Conservation (phyloP, 2,888 invertebrate genomes). For the Cryptus viduatorius region DNA sequence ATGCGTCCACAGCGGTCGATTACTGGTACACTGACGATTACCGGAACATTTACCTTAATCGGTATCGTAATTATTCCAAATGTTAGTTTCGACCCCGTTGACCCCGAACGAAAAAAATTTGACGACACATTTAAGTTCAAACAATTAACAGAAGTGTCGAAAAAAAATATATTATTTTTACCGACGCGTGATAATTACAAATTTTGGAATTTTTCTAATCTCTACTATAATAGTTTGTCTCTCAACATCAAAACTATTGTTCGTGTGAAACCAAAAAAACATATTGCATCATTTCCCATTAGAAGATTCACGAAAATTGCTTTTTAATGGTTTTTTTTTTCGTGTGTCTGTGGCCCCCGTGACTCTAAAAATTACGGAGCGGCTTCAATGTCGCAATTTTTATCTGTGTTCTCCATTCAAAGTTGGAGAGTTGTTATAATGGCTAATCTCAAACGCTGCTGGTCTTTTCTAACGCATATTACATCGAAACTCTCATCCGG, state of each 20-base stretch:
- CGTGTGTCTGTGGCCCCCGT: neutral
- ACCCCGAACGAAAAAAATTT: neutral
- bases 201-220: constrained; percentile 3
- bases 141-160: neutral
- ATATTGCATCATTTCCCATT: neutral
- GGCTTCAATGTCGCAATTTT: neutral
- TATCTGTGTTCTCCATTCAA: neutral
- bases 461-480: constrained; percentile 9
- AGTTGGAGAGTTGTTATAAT: neutral
- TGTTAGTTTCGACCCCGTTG: too few relatives aligned
- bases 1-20: too few relatives aligned
- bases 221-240: neutral
- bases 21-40: too few relatives aligned
- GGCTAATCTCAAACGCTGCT: neutral
- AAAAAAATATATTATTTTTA: constrained; percentile 2
- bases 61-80: too few relatives aligned
- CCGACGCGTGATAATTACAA: neutral
- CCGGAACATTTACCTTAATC: too few relatives aligned
- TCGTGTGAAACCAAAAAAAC: neutral
- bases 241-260: neutral
- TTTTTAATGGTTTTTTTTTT: neutral
- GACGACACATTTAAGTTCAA: neutral
- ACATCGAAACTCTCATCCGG: neutral
- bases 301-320: neutral
- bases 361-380: neutral